These are phyloP conservation scores for Melanostoma mellinum DNA, from an alignment of 2,888 invertebrate species.

Conservation along the genomic window DNA sequence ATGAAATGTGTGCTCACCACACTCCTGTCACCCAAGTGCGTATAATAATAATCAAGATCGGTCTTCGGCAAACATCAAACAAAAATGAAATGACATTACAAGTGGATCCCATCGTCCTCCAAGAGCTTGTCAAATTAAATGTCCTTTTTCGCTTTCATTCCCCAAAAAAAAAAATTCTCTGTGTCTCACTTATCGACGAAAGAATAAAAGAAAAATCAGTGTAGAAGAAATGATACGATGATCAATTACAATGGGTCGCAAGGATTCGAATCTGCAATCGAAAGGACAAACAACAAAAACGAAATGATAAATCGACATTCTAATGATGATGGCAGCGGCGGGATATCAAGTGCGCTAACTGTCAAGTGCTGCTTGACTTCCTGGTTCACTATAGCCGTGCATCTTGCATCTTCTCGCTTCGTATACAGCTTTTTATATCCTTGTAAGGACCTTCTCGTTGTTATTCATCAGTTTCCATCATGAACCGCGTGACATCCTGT, in stretches of 20 bases:
- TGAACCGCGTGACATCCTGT: constrained; percentile 68
- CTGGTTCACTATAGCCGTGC: constrained; percentile 47
- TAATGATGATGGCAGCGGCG: constrained; percentile 60
- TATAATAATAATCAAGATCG: constrained; percentile 70
- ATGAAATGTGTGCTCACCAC: constrained; percentile 52
- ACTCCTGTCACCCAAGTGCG: constrained; percentile 51
- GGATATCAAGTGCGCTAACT: constrained; percentile 70
- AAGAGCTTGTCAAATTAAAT: constrained; percentile 68
- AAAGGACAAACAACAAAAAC: constrained; percentile 33
- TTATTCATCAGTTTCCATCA: constrained; percentile 50
- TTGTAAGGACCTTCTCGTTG: constrained; percentile 43
- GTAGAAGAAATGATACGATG: constrained; percentile 50
- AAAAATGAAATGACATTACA: constrained; percentile 68
- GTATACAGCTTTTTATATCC: neutral
- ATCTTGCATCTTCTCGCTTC: constrained; percentile 43
- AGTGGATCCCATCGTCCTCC: constrained; percentile 70
- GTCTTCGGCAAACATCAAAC: constrained; percentile 72
- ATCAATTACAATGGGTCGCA: constrained; percentile 66
- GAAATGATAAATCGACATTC: constrained; percentile 60
- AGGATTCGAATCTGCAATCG: constrained; percentile 48
- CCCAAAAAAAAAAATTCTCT: neutral
- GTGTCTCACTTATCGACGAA: constrained; percentile 16
- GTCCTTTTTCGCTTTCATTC: constrained; percentile 62
- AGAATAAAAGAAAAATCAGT: constrained; percentile 29
- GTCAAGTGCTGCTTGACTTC: constrained; percentile 67